A percentile compares a stretch with the other conserved stretches of the same genome.
Evolutionary conservation across 2,113 vertebrate genomes (phyloP).

Genomic region (Cebidichthys violaceus): DNA sequence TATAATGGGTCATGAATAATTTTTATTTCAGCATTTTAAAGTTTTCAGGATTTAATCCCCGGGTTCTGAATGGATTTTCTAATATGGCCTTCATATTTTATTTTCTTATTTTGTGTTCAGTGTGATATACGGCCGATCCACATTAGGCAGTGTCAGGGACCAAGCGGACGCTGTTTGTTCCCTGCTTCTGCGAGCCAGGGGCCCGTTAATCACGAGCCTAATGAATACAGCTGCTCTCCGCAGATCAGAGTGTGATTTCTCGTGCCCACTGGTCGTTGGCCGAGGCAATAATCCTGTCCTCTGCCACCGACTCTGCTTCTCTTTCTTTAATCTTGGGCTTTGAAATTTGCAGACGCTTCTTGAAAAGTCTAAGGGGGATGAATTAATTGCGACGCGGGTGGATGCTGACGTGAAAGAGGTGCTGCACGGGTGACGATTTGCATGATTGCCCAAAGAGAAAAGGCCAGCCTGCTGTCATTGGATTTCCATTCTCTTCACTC

Average conservation of each 20-base stretch:
- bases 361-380: constrained; percentile 34
- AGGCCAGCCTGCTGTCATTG: constrained; percentile 42
- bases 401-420: constrained; percentile 49
- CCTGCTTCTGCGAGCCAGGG: constrained; percentile 45
- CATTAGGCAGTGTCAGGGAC: constrained; percentile 56
- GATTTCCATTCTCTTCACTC: constrained; percentile 33
- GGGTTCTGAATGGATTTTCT: constrained; percentile 16
- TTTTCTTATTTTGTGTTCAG: constrained; percentile 32
- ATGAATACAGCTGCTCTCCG: constrained; percentile 75
- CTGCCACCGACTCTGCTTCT: constrained; percentile 48
- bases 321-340: constrained; percentile 56
- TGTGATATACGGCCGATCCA: constrained; percentile 49
- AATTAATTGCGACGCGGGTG: constrained; percentile 39
- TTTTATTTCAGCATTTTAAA: constrained; percentile 27
- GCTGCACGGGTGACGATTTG: constrained; percentile 48
- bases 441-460: constrained; percentile 65
- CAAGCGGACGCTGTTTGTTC: constrained; percentile 46
- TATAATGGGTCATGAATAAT: neutral
- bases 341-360: constrained; percentile 58
- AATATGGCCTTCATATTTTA: constrained; percentile 33
- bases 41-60: neutral
- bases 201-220: constrained; percentile 65
- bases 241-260: constrained; percentile 64
- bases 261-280: constrained; percentile 50
- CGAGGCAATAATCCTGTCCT: constrained; percentile 54